Evolutionary conservation across 2,888 invertebrate genomes (phyloP).

Genomic region (Heliconius sara): DNA sequence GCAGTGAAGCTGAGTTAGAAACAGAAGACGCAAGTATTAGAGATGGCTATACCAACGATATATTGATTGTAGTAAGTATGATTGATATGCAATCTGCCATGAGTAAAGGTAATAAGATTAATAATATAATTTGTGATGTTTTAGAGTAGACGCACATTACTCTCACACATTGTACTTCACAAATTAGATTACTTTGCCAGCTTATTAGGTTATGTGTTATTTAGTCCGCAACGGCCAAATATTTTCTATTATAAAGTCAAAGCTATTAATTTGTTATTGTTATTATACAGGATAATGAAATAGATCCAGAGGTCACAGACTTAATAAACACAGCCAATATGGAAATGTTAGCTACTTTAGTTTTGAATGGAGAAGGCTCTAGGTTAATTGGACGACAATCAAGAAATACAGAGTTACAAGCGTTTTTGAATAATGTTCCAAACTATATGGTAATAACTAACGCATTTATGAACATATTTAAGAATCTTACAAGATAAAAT

Average conservation of each 20-base stretch:
- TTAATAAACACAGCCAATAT: slow-evolving; percentile 91
- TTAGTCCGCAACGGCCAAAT: slow-evolving; percentile 66
- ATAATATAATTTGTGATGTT: slow-evolving; percentile 77
- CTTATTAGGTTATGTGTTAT: slow-evolving; percentile 73
- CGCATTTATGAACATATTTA: neutral
- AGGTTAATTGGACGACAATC: slow-evolving; percentile 88
- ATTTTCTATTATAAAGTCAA: slow-evolving; percentile 26
- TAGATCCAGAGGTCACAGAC: slow-evolving; percentile 86
- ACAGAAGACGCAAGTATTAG: slow-evolving; percentile 80
- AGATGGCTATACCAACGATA: slow-evolving; percentile 71
- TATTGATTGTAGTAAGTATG: slow-evolving; percentile 76
- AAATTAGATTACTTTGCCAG: slow-evolving; percentile 79
- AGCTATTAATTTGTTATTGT: neutral
- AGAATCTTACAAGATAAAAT: neutral
- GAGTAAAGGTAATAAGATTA: slow-evolving; percentile 75
- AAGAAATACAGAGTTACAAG: slow-evolving; percentile 90
- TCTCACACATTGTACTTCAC: slow-evolving; percentile 67
- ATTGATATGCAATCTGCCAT: slow-evolving; percentile 60
- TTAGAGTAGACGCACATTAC: slow-evolving; percentile 76
- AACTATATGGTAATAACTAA: slow-evolving; percentile 77
- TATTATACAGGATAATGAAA: slow-evolving; percentile 72
- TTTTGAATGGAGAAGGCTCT: slow-evolving; percentile 94
- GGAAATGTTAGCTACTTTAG: slow-evolving; percentile 94
- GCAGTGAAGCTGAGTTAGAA: slow-evolving; percentile 77
- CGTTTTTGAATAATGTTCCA: slow-evolving; percentile 94